Evolutionary conservation across 2,797 vertebrate genomes (phyloP), one percentile per base, ranked within the genome.

Genomic region (Danio choprae): DNA sequence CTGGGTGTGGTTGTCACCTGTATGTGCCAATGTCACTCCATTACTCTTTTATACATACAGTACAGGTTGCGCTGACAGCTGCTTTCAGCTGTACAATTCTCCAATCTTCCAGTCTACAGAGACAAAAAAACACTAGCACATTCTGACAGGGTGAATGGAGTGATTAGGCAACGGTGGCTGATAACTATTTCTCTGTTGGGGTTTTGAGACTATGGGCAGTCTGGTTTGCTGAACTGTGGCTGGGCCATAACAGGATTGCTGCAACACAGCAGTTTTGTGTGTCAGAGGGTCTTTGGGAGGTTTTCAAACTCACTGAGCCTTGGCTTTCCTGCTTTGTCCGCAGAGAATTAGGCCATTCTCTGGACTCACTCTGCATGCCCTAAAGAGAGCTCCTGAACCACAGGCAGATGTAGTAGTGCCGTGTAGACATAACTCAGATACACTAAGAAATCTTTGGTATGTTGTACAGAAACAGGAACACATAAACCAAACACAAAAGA

Each of bases 1-100:
- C 43, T 56, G 85, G 89, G 88, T 76, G 84, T 86, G 84, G 83
- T 67, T 85, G 69, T 76, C 50, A 40, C 36, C 70, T 79, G 74
- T 58, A 70, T 46, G 64, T 81, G 64, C 63, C 83, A 73, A 11
- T 48, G 59, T 16, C 58, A 75, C 69, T 58, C 60, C n/a, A 40
- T 50, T 5, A 18, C 73, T 29, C 59, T 62, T 63, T 50, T 15
- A 55, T 36, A 43, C 13, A 59, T 9, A 20, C 13, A 0, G 22
- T 12, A 29, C 12, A 0, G 41, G 56, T 51, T 71, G 18, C 40
- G 70, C 13, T 18, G 38, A 48, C n/a, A 38, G 65, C 20, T 20
- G 38, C 41, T 46, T 48, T 69, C n/a, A 69, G 12, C 43, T 6
- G 1, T 40, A 20, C 15, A 18, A 29, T 44, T 53, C 20, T 67